Evolutionary conservation across 2,797 vertebrate species (phyloP).

Genomic region (Luscinia megarhynchos): DNA sequence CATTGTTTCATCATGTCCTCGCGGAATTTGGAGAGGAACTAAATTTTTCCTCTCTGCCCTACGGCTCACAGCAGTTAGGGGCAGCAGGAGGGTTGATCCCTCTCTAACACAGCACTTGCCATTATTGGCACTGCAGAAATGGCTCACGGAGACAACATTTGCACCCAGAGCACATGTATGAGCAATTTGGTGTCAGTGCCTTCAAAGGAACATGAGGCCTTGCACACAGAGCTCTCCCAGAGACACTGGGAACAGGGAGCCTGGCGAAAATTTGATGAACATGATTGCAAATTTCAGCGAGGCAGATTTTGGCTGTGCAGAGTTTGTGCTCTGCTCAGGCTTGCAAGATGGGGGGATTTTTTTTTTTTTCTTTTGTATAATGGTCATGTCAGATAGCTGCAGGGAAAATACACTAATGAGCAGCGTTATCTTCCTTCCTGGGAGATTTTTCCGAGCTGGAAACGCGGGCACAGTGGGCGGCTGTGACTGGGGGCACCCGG

Average conservation of each 20-base stretch:
- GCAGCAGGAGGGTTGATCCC: neutral
- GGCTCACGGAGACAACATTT: neutral
- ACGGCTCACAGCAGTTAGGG: neutral
- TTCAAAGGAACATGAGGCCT: neutral
- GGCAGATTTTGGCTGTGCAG: neutral
- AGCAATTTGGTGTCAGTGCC: neutral
- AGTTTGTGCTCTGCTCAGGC: neutral
- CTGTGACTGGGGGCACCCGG: neutral
- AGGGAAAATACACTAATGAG: neutral
- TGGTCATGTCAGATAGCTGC: neutral
- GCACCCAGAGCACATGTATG: neutral
- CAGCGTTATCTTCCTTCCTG: neutral
- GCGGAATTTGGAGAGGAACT: rapidly evolving
- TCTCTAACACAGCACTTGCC: neutral
- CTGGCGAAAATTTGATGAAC: neutral
- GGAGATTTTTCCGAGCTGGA: neutral
- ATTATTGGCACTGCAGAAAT: neutral
- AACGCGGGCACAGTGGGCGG: neutral
- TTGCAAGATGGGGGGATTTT: neutral
- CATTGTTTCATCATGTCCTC: neutral
- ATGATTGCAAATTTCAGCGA: neutral
- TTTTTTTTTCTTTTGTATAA: neutral
- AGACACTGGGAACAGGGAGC: neutral
- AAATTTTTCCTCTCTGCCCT: neutral
- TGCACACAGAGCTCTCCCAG: neutral